These are phyloP conservation scores for Desmodus rotundus DNA, from an alignment of 2,113 vertebrate genomes.

Conservation along the genomic window DNA sequence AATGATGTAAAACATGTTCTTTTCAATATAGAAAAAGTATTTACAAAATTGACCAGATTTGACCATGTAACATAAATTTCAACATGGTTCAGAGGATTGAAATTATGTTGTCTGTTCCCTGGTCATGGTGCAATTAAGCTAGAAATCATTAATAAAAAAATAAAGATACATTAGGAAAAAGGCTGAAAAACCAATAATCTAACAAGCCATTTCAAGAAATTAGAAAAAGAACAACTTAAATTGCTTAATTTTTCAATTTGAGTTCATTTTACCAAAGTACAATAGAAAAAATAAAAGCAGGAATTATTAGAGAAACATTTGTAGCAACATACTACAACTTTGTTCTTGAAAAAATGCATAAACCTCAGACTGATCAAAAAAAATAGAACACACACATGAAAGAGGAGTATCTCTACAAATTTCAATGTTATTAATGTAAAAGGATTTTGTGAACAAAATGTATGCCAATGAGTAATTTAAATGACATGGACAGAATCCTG, in stretches of 20 bases:
- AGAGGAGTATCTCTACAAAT: not conserved
- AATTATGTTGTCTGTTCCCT: not conserved
- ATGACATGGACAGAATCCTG: not conserved
- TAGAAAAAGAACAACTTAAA: not conserved
- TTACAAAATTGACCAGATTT: not conserved
- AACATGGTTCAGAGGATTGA: not conserved
- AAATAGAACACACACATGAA: not conserved
- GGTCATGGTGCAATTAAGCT: not conserved
- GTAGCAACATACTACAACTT: not conserved
- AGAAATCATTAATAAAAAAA: not conserved
- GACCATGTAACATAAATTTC: not conserved
- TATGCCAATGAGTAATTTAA: not conserved
- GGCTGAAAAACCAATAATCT: not conserved
- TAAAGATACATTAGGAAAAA: not conserved
- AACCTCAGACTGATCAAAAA: not conserved
- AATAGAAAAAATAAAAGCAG: not conserved
- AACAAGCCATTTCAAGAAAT: not conserved
- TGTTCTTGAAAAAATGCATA: not conserved
- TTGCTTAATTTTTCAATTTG: not conserved
- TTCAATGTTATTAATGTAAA: not conserved
- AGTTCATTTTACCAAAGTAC: not conserved
- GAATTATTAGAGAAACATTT: not conserved
- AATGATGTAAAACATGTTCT: not conserved
- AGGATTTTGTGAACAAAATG: not conserved
- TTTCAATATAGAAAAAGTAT: not conserved